phyloP scores from a whole-genome alignment of 1,140 invertebrate species.

The Cecropterus lyciades region DNA sequence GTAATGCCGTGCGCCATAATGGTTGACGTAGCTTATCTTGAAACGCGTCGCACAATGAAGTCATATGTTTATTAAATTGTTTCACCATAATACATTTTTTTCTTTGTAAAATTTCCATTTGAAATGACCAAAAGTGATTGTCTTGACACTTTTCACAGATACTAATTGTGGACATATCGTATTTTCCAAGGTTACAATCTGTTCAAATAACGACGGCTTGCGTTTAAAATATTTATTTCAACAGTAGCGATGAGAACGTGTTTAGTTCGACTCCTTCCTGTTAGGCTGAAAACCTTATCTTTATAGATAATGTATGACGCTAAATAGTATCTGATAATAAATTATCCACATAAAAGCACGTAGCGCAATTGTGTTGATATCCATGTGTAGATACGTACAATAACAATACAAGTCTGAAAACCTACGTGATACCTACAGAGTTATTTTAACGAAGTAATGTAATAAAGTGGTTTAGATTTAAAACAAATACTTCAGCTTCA shows the following conservation, averaged over 20 bases:
- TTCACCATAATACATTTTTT: neutral
- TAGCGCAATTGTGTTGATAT: conserved; percentile 50
- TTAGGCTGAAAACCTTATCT: conserved; percentile 66
- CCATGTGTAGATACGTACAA: conserved; percentile 32
- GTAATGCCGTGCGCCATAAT: no score
- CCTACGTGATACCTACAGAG: conserved; percentile 38
- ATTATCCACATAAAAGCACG: conserved; percentile 68
- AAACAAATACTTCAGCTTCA: no score
- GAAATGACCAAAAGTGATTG: conserved; percentile 25
- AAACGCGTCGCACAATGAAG: neutral
- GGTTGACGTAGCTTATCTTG: neutral
- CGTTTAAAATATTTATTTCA: conserved; percentile 42
- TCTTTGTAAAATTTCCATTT: conserved; percentile 9
- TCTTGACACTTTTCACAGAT: conserved; percentile 25
- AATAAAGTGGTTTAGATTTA: no score
- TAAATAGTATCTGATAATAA: conserved; percentile 60
- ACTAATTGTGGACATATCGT: conserved; percentile 22
- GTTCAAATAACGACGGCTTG: conserved; percentile 12
- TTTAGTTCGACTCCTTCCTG: conserved; percentile 52
- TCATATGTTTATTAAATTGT: neutral
- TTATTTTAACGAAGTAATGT: no score
- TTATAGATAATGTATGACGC: conserved; percentile 66
- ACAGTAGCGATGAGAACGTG: conserved; percentile 58
- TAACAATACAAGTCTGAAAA: conserved; percentile 32
- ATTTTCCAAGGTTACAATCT: conserved; percentile 24